Conservation (phyloP, 2,888 invertebrate genomes). For the Hyppa rectilinea region DNA sequence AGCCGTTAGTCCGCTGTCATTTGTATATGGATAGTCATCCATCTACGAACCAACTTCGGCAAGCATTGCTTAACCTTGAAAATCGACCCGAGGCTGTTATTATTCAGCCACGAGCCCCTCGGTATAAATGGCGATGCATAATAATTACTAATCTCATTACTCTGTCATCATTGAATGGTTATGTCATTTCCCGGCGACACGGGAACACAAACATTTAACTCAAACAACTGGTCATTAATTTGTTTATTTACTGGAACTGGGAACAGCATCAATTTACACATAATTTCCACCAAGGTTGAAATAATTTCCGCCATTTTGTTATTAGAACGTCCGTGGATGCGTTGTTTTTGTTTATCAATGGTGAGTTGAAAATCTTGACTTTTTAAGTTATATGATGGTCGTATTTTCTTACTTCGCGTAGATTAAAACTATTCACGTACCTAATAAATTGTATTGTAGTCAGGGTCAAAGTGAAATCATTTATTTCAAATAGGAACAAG, state of each 20-base stretch:
- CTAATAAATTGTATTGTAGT: not conserved
- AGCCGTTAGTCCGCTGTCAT: too few relatives aligned
- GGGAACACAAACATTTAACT: conserved; percentile 47
- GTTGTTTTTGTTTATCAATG: not conserved
- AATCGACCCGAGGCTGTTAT: too few relatives aligned
- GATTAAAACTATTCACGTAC: not conserved
- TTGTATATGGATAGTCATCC: too few relatives aligned
- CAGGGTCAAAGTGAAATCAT: too few relatives aligned
- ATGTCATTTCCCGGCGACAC: conserved; percentile 49
- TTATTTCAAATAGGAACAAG: too few relatives aligned
- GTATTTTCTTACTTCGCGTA: not conserved
- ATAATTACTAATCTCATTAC: conserved; percentile 42
- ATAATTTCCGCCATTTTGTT: conserved; percentile 45
- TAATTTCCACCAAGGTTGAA: conserved; percentile 52
- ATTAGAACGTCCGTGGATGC: conserved; percentile 4
- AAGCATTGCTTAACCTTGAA: too few relatives aligned
- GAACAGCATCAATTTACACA: conserved; percentile 44
- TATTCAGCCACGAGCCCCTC: too few relatives aligned
- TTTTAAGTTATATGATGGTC: not conserved
- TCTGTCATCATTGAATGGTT: conserved; percentile 24
- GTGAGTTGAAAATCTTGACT: not conserved
- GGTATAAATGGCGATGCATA: not conserved
- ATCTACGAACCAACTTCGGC: too few relatives aligned
- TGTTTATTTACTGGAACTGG: conserved; percentile 54
- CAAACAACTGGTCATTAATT: conserved; percentile 54